Base-by-base conservation (phyloP, 2,797 vertebrate species). In the Heteromormyrus szaboi region DNA sequence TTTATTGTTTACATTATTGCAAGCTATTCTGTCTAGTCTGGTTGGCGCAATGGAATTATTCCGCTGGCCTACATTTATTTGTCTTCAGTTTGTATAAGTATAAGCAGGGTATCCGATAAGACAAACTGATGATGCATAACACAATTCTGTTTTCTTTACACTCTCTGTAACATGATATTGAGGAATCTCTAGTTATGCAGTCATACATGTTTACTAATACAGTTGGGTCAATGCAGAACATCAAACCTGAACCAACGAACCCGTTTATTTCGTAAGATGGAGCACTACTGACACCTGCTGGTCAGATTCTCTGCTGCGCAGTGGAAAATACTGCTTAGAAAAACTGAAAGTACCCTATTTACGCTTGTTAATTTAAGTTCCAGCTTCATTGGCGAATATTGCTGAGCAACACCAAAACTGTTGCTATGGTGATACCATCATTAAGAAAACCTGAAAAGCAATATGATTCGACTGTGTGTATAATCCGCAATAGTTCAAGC, bases 391-490 rank as follows among this genome's bases (percentile, higher is more conserved):
- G 93, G 94, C 94, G 94, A 95, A 94, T 94, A 93, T 93, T 94
- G 93, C 94, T 94, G 93, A 93, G 93, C 94, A 95, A 95, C 94
- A 95, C 94, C 94, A 94, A 96, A 95, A 92, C 93, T 96, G 96
- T 96, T 96, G 95, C 95, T 94, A 96, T 96, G 96, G 96, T 94
- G 95, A 96, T 95, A 91, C 91, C 92, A 93, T 94, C 72, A 22
- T 92, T 79, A 76, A 44, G 48, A 79, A 79, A 86, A 86, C 51
- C 81, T 48, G 41, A 48, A 46, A 84, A 25, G 41, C 81, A 48
- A 51, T 50, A 50, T 12, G 29, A 37, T 54, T 14, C 56, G 29
- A 56, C 14, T 86, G 25, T 41, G 19, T 37, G 2, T 56, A 50
- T 84, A 84, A 84, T 11, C 46, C 51, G 46, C 44, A 11, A 12